Conservation (phyloP, 2,888 invertebrate genomes). For the Malthinus seriepunctatus region DNA sequence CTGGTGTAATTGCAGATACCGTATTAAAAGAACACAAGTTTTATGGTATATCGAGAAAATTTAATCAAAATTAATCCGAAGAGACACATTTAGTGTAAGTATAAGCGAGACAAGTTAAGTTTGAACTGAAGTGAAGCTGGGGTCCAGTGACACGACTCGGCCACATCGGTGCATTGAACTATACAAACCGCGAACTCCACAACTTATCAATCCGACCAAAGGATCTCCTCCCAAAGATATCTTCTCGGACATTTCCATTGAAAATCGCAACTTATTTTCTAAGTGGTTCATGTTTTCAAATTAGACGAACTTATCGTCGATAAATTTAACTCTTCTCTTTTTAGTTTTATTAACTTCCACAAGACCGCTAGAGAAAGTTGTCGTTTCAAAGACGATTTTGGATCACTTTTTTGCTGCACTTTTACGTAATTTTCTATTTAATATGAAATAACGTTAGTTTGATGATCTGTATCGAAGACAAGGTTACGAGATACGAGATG, state of each 20-base stretch:
- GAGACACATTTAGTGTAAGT: conserved; percentile 8
- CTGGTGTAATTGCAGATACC: neutral
- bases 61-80: neutral
- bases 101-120: conserved; percentile 16
- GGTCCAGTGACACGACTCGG: conserved; percentile 32
- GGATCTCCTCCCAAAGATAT: conserved; percentile 9
- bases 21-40: neutral
- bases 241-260: conserved; percentile 7
- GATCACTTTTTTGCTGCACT: conserved; percentile 6
- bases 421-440: conserved; percentile 10
- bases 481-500: neutral
- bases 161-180: conserved; percentile 36
- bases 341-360: neutral
- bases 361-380: conserved; percentile 11
- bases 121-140: conserved; percentile 21
- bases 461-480: neutral
- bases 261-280: conserved; percentile 7
- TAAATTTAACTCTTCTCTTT: neutral
- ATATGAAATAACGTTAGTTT: conserved; percentile 12
- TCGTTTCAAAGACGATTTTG: conserved; percentile 2
- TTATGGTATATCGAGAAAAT: neutral
- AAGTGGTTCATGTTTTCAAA: neutral
- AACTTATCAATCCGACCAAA: conserved; percentile 17
- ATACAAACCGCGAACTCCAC: conserved; percentile 23
- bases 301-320: neutral